A percentile compares a stretch with the other conserved stretches of the same genome.
These are phyloP conservation scores for Mormyrops attenuatus DNA, from an alignment of 2,797 vertebrate genomes.

Conservation along the genomic window DNA sequence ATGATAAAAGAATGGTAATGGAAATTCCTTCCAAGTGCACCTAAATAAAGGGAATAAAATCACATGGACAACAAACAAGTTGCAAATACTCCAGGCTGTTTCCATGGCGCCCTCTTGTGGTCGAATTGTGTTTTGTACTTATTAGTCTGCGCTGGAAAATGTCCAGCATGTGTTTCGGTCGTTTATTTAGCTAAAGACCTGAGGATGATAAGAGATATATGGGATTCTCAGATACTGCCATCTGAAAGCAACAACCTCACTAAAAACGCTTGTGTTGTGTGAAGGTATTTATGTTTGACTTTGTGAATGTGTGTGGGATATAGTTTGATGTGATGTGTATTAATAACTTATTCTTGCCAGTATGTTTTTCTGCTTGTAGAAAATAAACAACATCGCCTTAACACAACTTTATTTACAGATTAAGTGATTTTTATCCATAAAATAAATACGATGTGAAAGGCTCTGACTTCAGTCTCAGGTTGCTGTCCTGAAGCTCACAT, in stretches of 20 bases:
- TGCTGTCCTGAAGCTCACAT: background rate
- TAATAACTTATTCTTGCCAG: background rate
- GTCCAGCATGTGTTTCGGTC: background rate
- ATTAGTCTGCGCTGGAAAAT: background rate
- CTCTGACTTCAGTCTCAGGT: background rate
- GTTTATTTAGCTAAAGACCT: background rate
- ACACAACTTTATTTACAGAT: background rate
- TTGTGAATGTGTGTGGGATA: conserved; percentile 14
- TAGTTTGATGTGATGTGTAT: conserved; percentile 38
- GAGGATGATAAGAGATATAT: background rate
- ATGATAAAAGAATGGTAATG: background rate
- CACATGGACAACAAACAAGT: background rate
- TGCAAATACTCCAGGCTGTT: background rate
- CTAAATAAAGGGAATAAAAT: background rate
- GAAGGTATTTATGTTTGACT: background rate
- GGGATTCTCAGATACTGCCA: background rate
- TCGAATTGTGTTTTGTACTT: background rate
- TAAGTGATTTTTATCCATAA: background rate
- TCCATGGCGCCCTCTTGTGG: background rate
- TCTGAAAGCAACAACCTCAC: background rate
- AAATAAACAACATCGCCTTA: background rate
- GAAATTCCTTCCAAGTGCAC: background rate
- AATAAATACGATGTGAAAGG: background rate
- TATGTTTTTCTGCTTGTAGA: background rate
- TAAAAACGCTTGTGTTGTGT: background rate